Evolutionary conservation across 2,113 vertebrate species (phyloP).

Genomic region (Larimichthys polyactis): DNA sequence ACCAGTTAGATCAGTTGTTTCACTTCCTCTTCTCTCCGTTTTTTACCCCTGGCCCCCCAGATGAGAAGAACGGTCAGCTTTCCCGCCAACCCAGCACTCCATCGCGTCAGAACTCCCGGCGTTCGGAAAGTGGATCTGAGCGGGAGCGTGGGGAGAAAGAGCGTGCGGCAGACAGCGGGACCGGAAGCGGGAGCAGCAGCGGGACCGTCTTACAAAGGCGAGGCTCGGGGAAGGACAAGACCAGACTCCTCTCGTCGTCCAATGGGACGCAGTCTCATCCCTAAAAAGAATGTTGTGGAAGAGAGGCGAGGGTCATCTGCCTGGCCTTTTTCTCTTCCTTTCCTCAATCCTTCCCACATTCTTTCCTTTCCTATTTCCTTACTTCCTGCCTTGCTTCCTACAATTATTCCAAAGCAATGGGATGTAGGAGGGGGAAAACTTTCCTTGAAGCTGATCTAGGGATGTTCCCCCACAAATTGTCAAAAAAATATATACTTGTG

Average conservation of each 20-base stretch:
- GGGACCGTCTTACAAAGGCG: constrained; percentile 80
- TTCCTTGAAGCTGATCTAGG: constrained; percentile 32
- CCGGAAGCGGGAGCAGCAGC: constrained; percentile 53
- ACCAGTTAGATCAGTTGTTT: not conserved
- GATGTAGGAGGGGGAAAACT: constrained; percentile 38
- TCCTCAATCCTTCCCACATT: constrained; percentile 50
- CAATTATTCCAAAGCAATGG: constrained; percentile 53
- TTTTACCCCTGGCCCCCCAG: constrained; percentile 56
- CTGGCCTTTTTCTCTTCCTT: constrained; percentile 57
- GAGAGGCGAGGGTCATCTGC: constrained; percentile 25
- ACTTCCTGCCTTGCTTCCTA: constrained; percentile 57
- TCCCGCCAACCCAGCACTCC: constrained; percentile 84
- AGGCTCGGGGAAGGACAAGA: constrained; percentile 90
- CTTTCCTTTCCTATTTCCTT: constrained; percentile 49
- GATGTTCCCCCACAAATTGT: constrained; percentile 17
- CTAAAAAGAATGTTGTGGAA: constrained; percentile 76
- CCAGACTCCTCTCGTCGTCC: constrained; percentile 88
- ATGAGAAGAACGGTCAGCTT: constrained; percentile 92
- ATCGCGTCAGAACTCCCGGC: constrained; percentile 86
- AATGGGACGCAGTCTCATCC: constrained; percentile 90
- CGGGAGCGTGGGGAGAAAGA: constrained; percentile 71
- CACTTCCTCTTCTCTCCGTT: not conserved
- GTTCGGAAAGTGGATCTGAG: constrained; percentile 84
- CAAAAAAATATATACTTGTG: constrained; percentile 26
- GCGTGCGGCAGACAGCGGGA: constrained; percentile 37